phyloP scores from a whole-genome alignment of 2,888 invertebrate species.

The Cyaniris semiargus region DNA sequence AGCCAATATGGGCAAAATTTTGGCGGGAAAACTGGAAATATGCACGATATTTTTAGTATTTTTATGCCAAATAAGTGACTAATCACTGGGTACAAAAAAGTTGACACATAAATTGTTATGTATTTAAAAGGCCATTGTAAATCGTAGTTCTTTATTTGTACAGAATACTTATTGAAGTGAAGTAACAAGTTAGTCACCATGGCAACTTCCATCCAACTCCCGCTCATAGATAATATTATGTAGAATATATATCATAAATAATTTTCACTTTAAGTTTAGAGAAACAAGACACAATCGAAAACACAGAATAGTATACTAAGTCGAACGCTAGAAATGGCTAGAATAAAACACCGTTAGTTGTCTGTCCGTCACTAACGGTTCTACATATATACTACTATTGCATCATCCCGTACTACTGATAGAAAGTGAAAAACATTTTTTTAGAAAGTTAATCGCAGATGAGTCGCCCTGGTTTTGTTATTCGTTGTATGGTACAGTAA shows the following conservation, averaged over 20 bases:
- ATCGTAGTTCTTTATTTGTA: too few relatives aligned
- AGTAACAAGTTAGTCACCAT: too few relatives aligned
- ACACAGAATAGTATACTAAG: not conserved
- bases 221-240: too few relatives aligned
- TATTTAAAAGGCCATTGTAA: too few relatives aligned
- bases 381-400: not conserved
- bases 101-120: too few relatives aligned
- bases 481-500: not conserved
- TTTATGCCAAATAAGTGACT: too few relatives aligned
- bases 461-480: constrained; percentile 3
- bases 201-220: too few relatives aligned
- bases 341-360: not conserved
- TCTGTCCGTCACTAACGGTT: constrained; percentile 3
- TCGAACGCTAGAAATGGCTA: not conserved
- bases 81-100: too few relatives aligned
- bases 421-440: constrained; percentile 16
- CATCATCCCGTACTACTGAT: not conserved
- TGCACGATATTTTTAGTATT: too few relatives aligned
- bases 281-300: not conserved
- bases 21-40: not conserved
- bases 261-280: not conserved
- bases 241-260: too few relatives aligned
- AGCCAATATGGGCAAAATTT: not conserved
- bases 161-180: too few relatives aligned
- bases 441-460: constrained; percentile 12